Evolutionary conservation across 2,888 invertebrate genomes (phyloP).

Genomic region (Rugalucina vietnamica): DNA sequence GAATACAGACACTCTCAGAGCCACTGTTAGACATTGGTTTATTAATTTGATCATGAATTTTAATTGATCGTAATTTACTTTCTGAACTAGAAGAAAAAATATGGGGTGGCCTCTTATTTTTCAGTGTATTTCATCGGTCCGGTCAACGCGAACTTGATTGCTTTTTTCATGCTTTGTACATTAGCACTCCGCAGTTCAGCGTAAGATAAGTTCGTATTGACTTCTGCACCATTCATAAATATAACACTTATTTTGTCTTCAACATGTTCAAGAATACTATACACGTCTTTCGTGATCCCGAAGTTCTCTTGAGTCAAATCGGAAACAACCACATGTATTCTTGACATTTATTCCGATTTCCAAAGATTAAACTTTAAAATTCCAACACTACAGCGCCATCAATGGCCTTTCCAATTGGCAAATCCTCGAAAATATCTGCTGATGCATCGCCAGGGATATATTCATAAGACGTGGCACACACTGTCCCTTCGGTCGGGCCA

Average conservation of each 20-base stretch:
- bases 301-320: conserved; percentile 52
- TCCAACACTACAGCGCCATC: conserved; percentile 90
- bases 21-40: too few relatives aligned
- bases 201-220: conserved; percentile 62
- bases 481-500: conserved; percentile 96
- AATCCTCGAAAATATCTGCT: conserved; percentile 66
- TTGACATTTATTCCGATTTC: conserved; percentile 44
- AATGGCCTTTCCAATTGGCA: conserved; percentile 93
- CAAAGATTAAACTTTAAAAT: conserved; percentile 54
- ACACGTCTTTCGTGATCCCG: conserved; percentile 58
- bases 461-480: conserved; percentile 92
- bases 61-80: too few relatives aligned
- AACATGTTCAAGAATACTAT: conserved; percentile 40
- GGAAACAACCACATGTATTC: conserved; percentile 55
- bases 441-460: conserved; percentile 80
- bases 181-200: conserved; percentile 55
- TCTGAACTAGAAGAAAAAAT: too few relatives aligned
- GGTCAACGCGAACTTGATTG: conserved; percentile 56
- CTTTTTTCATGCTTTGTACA: conserved; percentile 54
- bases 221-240: conserved; percentile 61
- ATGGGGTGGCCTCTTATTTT: too few relatives aligned
- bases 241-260: conserved; percentile 51
- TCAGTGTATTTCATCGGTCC: conserved; percentile 57
- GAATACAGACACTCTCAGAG: too few relatives aligned
- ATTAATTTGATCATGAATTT: too few relatives aligned